Percentiles rank a stretch among this genome's conserved stretches.
These are phyloP conservation scores for Danaus chrysippus DNA, from an alignment of 2,888 invertebrate genomes.

Conservation along the genomic window DNA sequence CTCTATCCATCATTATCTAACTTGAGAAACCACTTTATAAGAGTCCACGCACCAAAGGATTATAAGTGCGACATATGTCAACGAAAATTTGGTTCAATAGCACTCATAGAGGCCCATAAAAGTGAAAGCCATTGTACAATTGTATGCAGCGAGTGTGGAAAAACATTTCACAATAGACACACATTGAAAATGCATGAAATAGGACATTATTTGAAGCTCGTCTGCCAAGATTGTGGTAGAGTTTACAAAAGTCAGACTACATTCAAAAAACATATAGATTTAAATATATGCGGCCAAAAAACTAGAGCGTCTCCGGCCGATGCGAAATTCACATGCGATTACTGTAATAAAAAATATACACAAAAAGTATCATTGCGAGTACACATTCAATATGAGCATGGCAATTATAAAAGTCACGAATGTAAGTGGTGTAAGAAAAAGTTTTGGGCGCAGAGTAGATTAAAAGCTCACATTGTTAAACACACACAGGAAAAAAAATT, in stretches of 20 bases:
- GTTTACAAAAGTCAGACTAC: conserved; percentile 56
- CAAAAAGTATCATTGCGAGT: conserved; percentile 63
- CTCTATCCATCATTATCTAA: conserved; percentile 42
- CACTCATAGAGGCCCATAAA: conserved; percentile 45
- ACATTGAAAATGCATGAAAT: conserved; percentile 55
- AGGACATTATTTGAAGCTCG: conserved; percentile 45
- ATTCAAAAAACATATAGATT: conserved; percentile 54
- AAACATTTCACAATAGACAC: conserved; percentile 49
- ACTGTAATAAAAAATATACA: conserved; percentile 63
- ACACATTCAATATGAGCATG: conserved; percentile 66
- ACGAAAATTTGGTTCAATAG: conserved; percentile 45
- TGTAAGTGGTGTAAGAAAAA: conserved; percentile 66
- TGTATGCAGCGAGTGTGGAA: conserved; percentile 59
- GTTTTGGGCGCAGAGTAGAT: conserved; percentile 60
- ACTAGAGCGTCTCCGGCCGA: conserved; percentile 49
- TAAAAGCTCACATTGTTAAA: conserved; percentile 64
- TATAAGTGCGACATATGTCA: conserved; percentile 50
- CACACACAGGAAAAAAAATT: conserved; percentile 65
- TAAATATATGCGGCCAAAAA: conserved; percentile 52
- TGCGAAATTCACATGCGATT: conserved; percentile 60
- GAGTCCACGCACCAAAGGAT: conserved; percentile 53
- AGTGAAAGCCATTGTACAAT: conserved; percentile 46
- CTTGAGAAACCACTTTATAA: conserved; percentile 51
- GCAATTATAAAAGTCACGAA: conserved; percentile 58
- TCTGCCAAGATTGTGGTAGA: conserved; percentile 61